Evolutionary conservation across 2,888 invertebrate species (phyloP).

Genomic region (Thera britannica): DNA sequence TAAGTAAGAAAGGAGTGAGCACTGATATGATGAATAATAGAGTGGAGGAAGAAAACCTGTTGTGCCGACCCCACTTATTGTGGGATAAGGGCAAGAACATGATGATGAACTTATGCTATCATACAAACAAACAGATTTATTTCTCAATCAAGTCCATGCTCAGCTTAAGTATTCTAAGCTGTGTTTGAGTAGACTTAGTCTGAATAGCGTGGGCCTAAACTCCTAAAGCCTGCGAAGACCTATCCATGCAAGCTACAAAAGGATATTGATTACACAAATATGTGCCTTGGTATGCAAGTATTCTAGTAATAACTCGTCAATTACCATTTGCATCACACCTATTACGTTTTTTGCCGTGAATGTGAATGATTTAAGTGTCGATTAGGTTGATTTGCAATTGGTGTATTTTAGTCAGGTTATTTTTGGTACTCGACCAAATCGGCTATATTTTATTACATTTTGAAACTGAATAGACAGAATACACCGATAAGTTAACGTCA

Average conservation of each 20-base stretch:
- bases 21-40: too few species aligned
- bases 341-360: conserved; percentile 12
- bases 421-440: background rate
- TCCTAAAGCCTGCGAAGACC: background rate
- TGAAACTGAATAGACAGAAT: background rate
- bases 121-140: too few species aligned
- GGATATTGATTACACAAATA: too few species aligned
- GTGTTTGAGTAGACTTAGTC: background rate
- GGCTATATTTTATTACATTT: background rate
- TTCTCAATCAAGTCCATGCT: too few species aligned
- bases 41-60: too few species aligned
- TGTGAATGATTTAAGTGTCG: conserved; percentile 15
- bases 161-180: background rate
- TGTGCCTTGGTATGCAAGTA: background rate
- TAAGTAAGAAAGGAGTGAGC: too few species aligned
- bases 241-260: background rate
- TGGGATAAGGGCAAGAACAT: too few species aligned
- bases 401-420: conserved; percentile 1
- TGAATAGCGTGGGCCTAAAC: background rate
- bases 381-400: conserved; percentile 14
- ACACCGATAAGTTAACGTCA: too few species aligned
- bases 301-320: background rate
- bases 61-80: too few species aligned
- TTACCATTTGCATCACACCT: background rate
- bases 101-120: too few species aligned